Base-by-base conservation (phyloP, 1,140 invertebrate species). In the Zaprionus davidi region DNA sequence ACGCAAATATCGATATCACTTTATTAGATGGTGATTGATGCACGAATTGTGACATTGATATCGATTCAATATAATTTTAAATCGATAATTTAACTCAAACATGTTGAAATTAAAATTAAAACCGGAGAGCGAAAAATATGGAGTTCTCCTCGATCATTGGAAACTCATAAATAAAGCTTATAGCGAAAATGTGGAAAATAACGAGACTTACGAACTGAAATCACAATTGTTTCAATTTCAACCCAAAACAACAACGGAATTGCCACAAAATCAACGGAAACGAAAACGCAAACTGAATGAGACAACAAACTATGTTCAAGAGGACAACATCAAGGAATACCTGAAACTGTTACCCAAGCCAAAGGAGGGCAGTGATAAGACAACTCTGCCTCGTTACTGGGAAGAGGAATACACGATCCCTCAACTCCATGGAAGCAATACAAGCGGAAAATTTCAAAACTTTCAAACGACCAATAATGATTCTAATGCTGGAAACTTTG, bases 371-470 rank as follows among this genome's bases (percentile, higher is more conserved):
- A 20, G 5, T 12, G n/a, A n/a, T 0, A 24, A 13, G n/a, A 1
- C 46, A 56, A 6, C 49, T 0, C 17, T 88, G 24, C 24, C 34
- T 17, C 83, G 85, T 17, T 60, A 65, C 31, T 92, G 91, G 91
- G 91, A 92, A 28, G 75, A 71, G 11, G 24, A 75, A 15, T 79
- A 84, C 55, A 65, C 15, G 3, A 22, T 92, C n/a, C 91, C 91
- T 0, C 76, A 85, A 20, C 67, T 92, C 6, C 77, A 92, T 59
- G 91, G 91, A 31, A 71, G 60, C 24, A 92, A 92, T 24, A 11
- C 49, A 3, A 92, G 78, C 36, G 71, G 71, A 5, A 13, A 34
- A 34, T 78, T 77, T 34, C 91, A 91, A 64, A 56, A 34, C 20
- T 87, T 76, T 13, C 49, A 41, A 41, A 15, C 17, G 1, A 0